Evolutionary conservation across 2,797 vertebrate species (phyloP).

Genomic region (Hydrocynus forskahlii): DNA sequence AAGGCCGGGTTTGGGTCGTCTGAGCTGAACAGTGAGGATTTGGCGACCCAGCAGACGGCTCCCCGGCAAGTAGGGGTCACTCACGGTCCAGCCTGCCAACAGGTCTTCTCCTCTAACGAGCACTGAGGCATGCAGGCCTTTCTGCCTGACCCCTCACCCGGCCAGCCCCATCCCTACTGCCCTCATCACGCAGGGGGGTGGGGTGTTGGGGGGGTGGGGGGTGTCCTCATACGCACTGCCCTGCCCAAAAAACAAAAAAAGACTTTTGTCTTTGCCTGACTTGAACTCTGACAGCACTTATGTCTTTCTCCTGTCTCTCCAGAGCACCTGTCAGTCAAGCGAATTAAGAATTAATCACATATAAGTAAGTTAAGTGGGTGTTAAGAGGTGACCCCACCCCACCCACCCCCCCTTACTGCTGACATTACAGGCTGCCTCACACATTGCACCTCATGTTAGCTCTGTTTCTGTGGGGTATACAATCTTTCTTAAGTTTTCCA

Average conservation of each 20-base stretch:
- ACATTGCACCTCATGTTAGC: neutral
- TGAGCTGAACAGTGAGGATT: constrained; percentile 75
- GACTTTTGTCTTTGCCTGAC: constrained; percentile 15
- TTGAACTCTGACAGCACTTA: constrained; percentile 11
- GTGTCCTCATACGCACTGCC: constrained; percentile 12
- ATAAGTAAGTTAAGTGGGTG: constrained; percentile 23
- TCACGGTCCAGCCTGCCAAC: constrained; percentile 72
- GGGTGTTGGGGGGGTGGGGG: neutral
- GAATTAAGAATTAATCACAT: constrained; percentile 28
- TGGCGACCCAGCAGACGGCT: constrained; percentile 74
- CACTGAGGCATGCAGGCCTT: constrained; percentile 72
- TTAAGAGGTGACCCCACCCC: constrained; percentile 3
- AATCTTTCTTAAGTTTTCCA: no score
- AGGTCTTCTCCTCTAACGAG: constrained; percentile 71
- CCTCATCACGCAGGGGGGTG: neutral
- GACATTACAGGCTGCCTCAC: neutral
- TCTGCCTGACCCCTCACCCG: constrained; percentile 31
- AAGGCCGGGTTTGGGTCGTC: constrained; percentile 76
- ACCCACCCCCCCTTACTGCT: neutral
- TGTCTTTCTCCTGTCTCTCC: neutral
- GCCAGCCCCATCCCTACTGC: neutral
- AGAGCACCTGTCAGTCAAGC: neutral
- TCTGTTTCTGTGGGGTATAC: neutral
- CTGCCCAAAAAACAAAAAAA: constrained; percentile 9
- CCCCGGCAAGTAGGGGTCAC: constrained; percentile 73